Evolutionary conservation across 2,888 invertebrate species (phyloP), one percentile per base, ranked within the genome.

Genomic region (Orthonychiurus folsomi): DNA sequence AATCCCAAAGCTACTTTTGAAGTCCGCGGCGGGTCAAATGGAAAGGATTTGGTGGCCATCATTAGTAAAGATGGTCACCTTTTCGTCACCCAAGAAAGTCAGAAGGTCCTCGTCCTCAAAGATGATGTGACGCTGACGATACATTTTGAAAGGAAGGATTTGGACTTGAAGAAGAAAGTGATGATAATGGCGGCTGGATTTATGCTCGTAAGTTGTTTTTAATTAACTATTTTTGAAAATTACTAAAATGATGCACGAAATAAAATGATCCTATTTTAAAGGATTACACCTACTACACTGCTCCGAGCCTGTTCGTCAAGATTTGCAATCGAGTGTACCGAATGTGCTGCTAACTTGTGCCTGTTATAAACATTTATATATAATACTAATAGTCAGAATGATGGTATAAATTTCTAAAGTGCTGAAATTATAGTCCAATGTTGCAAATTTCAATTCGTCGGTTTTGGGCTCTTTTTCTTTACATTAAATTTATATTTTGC

Each of bases 281-380:
- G 52, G 52, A 52, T 52, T 52, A 52, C 52, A 52, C 52, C 3
- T 52, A 52, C n/a, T 52, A 52, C n/a, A 9, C 21, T 9, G n/a
- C 20, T 9, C 52, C 52, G 52, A 52, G 52, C 20, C 20, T 52
- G 3, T 52, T 52, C 9, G 24, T 21, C 24, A 52, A 21, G 52
- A 52, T 20, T 52, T 52, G 20, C 52, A 21, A 21, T 20, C 24
- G 9, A 9, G n/a, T 52, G n/a, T 21, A 21, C n/a, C 9, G 20
- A 5, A 20, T 23, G n/a, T 52, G 52, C n/a, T 12, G 52, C 21
- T 21, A 23, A 52, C n/a, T n/a, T n/a, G n/a, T n/a, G n/a, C n/a
- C n/a, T n/a, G n/a, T n/a, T n/a, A n/a, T n/a, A n/a, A n/a, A n/a
- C n/a, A n/a, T n/a, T n/a, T n/a, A n/a, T n/a, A n/a, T n/a, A n/a